Conservation (phyloP, 2,888 invertebrate species). For the Agrochola litura region DNA sequence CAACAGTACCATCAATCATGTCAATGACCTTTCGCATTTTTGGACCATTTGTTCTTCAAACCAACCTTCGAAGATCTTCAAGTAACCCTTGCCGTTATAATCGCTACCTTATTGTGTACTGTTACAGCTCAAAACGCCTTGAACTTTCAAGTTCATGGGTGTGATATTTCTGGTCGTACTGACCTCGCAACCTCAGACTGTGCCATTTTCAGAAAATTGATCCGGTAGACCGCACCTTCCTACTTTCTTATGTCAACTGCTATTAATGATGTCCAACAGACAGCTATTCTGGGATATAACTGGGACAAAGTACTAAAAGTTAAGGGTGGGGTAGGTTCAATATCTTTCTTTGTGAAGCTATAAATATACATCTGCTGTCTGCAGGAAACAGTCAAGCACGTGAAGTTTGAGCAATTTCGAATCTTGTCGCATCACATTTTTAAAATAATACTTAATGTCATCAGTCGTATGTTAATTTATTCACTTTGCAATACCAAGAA, state of each 20-base stretch:
- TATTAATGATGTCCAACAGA: constrained; percentile 62
- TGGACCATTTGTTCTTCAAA: constrained; percentile 71
- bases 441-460: neutral
- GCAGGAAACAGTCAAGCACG: constrained; percentile 7
- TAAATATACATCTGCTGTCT: constrained; percentile 40
- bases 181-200: constrained; percentile 79
- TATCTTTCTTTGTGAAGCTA: constrained; percentile 49
- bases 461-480: neutral
- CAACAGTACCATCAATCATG: constrained; percentile 77
- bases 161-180: constrained; percentile 67
- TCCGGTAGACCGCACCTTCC: constrained; percentile 74
- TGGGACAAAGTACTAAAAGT: constrained; percentile 44
- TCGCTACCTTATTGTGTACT: constrained; percentile 61
- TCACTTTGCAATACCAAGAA: neutral
- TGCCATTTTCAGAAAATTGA: constrained; percentile 81
- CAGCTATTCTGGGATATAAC: constrained; percentile 50
- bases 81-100: constrained; percentile 58
- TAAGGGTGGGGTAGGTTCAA: constrained; percentile 29
- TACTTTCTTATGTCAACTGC: constrained; percentile 74
- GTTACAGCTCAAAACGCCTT: constrained; percentile 53
- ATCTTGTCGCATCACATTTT: neutral
- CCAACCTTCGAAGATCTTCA: constrained; percentile 64
- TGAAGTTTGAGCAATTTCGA: constrained; percentile 7
- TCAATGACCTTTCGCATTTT: constrained; percentile 80
- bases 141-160: constrained; percentile 59